Evolutionary conservation across 2,113 vertebrate species (phyloP), one percentile per base, ranked within the genome.

Genomic region (Dolichallabes microphthalmus): DNA sequence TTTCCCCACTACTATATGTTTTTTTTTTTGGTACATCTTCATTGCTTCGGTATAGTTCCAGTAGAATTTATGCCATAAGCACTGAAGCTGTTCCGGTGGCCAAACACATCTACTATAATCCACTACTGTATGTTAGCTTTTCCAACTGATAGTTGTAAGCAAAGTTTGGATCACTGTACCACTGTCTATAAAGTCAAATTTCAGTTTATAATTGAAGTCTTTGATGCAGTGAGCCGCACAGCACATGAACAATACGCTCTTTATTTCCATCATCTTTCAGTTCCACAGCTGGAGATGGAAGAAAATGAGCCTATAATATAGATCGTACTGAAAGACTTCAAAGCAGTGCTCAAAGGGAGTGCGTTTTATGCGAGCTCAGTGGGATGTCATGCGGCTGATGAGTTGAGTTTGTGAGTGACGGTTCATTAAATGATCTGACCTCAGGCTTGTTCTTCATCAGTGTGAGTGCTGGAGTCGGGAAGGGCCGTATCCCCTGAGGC

Each of bases 391-490:
- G n/a, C 15, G 12, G 78, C 61, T 81, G 84, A 79, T 30, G 22
- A 58, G 76, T 57, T 64, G 77, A 64, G n/a, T 82, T 80, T 22
- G 57, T 64, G 89, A 88, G 87, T 87, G 91, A 85, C 88, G 86
- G 89, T 81, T 91, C 82, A 87, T 83, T 91, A 91, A 90, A 84
- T 87, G 90, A 91, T 90, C 90, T 89, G 88, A 83, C 87, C 75
- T 79, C 85, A 82, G 88, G 85, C 92, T 89, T 79, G 78, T 74
- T 90, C 84, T 91, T 93, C 91, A 94, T 93, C 87, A 91, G 82
- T 87, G 88, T 86, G 89, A 53, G 88, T 83, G 91, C 92, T 90
- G 82, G 87, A 85, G 87, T 89, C 85, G 91, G 92, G 20, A 35
- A 71, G 63, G 45, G 50, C 25, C 78, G 2, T 57, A 4, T 82